Evolutionary conservation across 2,797 vertebrate genomes (phyloP).

Genomic region (Pteronotus mesoamericanus): DNA sequence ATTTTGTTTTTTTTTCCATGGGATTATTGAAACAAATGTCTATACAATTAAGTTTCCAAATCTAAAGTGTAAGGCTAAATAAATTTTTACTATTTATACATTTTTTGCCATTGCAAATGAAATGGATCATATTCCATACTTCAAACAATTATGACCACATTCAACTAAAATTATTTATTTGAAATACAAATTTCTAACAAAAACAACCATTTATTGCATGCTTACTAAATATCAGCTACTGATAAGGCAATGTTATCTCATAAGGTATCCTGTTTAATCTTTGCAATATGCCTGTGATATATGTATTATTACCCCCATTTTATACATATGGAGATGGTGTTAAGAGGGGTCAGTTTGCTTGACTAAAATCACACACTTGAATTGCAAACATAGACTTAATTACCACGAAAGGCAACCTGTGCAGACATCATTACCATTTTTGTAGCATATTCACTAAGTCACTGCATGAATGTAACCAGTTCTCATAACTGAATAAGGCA

Average conservation of each 20-base stretch:
- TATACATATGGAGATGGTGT: neutral
- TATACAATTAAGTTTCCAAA: neutral
- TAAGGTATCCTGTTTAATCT: neutral
- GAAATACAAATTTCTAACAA: neutral
- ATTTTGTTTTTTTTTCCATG: neutral
- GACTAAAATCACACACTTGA: neutral
- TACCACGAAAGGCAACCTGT: neutral
- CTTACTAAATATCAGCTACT: neutral
- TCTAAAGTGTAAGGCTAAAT: neutral
- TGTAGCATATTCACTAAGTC: neutral
- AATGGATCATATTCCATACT: neutral
- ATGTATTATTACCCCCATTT: neutral
- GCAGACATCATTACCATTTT: neutral
- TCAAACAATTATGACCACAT: neutral
- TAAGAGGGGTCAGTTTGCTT: neutral
- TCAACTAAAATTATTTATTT: neutral
- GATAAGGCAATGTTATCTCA: neutral
- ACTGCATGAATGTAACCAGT: neutral
- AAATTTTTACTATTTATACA: neutral
- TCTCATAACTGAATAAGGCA: neutral
- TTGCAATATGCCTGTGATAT: neutral
- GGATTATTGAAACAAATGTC: neutral
- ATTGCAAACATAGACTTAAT: neutral
- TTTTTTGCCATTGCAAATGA: neutral
- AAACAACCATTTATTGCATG: neutral